phyloP scores from a whole-genome alignment of 2,113 vertebrate species.

The Oceanodroma tethys region DNA sequence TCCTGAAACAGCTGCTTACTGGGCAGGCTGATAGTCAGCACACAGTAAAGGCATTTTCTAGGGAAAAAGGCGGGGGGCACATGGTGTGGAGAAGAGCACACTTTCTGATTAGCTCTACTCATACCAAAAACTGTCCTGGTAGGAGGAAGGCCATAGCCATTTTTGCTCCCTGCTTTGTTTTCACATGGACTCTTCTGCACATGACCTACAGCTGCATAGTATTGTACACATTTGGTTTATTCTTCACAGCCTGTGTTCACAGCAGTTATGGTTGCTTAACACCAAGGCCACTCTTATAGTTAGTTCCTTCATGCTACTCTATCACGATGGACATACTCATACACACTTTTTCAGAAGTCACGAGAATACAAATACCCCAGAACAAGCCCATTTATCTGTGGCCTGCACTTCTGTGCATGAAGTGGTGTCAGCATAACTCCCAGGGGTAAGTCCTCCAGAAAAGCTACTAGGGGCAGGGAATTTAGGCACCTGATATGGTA shows the following conservation, averaged over 20 bases:
- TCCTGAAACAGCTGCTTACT: neutral
- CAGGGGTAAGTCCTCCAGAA: neutral
- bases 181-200: neutral
- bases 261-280: neutral
- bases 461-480: neutral
- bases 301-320: neutral
- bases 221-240: neutral
- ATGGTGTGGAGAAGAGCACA: fast-evolving
- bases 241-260: neutral
- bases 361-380: neutral
- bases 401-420: neutral
- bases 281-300: neutral
- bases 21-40: neutral
- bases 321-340: neutral
- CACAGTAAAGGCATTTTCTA: neutral
- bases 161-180: neutral
- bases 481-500: neutral
- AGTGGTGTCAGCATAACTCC: neutral
- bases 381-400: neutral
- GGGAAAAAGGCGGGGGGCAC: neutral
- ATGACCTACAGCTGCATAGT: neutral
- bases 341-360: neutral
- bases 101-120: neutral
- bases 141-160: neutral
- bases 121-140: neutral